phyloP scores from a whole-genome alignment of 2,888 invertebrate genomes.

The Strigamia crassipes region DNA sequence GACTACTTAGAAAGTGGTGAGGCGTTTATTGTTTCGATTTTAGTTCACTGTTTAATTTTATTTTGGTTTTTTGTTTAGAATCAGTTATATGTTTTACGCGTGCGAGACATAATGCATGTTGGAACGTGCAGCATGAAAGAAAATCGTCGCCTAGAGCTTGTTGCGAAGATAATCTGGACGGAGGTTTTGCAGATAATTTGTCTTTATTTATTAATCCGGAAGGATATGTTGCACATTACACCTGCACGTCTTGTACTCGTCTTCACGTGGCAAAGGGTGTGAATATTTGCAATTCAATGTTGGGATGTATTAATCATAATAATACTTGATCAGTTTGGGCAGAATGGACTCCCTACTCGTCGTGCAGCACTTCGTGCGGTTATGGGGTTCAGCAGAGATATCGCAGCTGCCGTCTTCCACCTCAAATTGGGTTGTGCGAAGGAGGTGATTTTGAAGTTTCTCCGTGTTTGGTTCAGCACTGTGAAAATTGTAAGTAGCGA shows the following conservation, averaged over 20 bases:
- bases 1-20: not conserved
- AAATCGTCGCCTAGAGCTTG: not conserved
- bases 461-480: not conserved
- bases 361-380: slow-evolving; percentile 61
- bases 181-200: not conserved
- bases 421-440: slow-evolving; percentile 50
- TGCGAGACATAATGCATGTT: slow-evolving; percentile 15
- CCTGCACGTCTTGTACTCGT: not conserved
- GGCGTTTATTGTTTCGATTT: not conserved
- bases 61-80: not conserved
- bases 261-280: not conserved
- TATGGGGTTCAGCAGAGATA: slow-evolving; percentile 58
- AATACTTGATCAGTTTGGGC: slow-evolving; percentile 55
- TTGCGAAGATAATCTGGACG: slow-evolving; percentile 15
- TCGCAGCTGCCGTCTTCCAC: slow-evolving; percentile 60
- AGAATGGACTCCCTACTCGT: slow-evolving; percentile 61
- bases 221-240: slow-evolving; percentile 1
- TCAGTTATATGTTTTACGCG: slow-evolving; percentile 1
- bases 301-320: not conserved
- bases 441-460: not conserved
- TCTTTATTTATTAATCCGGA: not conserved
- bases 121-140: not conserved
- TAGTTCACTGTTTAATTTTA: not conserved
- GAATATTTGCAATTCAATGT: not conserved
- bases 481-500: not conserved